Percentiles rank a stretch among this genome's conserved stretches.
These are phyloP conservation scores for Oncorhynchus keta DNA, from an alignment of 2,113 vertebrate species.

Conservation along the genomic window DNA sequence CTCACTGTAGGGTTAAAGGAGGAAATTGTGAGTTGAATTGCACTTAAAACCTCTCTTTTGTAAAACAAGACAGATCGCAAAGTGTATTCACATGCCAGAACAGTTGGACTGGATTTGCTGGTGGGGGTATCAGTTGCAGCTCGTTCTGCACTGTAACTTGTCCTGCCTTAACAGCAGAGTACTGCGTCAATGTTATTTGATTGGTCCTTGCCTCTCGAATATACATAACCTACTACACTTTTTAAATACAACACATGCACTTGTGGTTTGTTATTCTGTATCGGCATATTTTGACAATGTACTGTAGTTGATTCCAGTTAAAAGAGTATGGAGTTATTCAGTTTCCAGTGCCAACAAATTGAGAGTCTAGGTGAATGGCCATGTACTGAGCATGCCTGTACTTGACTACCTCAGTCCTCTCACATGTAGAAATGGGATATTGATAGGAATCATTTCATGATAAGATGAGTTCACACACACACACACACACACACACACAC, in stretches of 20 bases:
- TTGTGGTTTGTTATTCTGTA: background rate
- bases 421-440: too few species aligned
- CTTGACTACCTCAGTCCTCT: background rate
- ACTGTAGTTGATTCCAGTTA: background rate
- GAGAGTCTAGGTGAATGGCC: background rate
- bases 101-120: conserved; percentile 38
- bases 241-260: conserved; percentile 32
- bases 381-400: background rate
- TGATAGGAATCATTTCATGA: too few species aligned
- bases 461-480: background rate
- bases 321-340: too few species aligned
- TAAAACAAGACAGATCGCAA: conserved; percentile 72
- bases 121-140: conserved; percentile 53
- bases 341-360: too few species aligned
- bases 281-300: conserved; percentile 5
- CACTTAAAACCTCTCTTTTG: conserved; percentile 79
- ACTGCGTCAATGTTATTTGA: conserved; percentile 3
- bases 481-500: too few species aligned
- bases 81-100: conserved; percentile 64
- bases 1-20: conserved; percentile 67
- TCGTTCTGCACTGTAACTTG: conserved; percentile 32
- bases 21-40: conserved; percentile 81
- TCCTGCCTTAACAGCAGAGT: conserved; percentile 53
- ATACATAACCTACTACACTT: conserved; percentile 46
- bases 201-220: conserved; percentile 27